Base-by-base conservation (phyloP, 2,113 vertebrate genomes). In the Megalops atlanticus region DNA sequence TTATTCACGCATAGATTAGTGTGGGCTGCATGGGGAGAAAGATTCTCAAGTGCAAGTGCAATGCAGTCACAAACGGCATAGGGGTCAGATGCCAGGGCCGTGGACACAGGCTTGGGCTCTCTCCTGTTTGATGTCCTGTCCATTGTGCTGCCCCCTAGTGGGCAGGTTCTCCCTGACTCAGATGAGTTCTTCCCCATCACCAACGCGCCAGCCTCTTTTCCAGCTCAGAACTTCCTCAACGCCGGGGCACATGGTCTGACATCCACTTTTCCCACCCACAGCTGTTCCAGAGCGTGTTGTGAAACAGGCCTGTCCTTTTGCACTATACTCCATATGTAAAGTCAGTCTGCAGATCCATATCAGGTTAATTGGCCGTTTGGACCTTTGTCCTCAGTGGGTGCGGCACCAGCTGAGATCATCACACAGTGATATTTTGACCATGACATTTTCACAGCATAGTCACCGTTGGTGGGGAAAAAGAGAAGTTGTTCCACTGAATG, bases 81-180 rank as follows among this genome's bases (percentile, higher is more conserved):
- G 16, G 21, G 1, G 2, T 2, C n/a, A 33, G 5, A 33, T 49
- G n/a, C 11, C 38, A 4, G 16, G 18, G 15, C 16, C 14, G 33
- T 33, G 33, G 14, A 72, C 8, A 27, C 33, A 18, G 33, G 15
- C n/a, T n/a, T 77, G 47, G n/a, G 21, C 10, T 68, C 47, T 8
- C 4, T 40, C 11, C 31, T 31, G 18, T 47, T 81, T 27, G 10
- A 31, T 27, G 24, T n/a, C 21, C 43, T 73, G 73, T 33, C 76
- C 45, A 82, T 83, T 11, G 81, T 81, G 84, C 78, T 85, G 87
- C 87, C 87, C 77, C 85, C 88, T 86, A 82, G 52, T 89, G 86
- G 41, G 18, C 15, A 33, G 8, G 8, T 47, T 71, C 27, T 71
- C 40, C n/a, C 21, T 10, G 33, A 36, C 0, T 72, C 31, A 72